Evolutionary conservation across 2,888 invertebrate species (phyloP).

Genomic region (Andrena hattorfiana): DNA sequence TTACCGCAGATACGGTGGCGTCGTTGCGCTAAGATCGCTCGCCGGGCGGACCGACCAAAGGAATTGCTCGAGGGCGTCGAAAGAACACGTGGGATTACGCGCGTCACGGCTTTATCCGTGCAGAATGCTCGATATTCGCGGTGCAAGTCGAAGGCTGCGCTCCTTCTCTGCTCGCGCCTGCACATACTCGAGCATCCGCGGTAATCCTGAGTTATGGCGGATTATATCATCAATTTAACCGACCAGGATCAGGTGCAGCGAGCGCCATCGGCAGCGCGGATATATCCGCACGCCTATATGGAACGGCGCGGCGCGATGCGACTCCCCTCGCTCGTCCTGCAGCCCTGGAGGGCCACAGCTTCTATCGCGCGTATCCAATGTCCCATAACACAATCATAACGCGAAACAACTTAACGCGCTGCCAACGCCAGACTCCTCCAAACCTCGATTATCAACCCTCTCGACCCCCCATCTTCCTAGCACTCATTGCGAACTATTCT

Average conservation of each 20-base stretch:
- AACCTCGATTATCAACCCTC: not conserved
- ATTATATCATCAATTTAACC: slow-evolving; percentile 84
- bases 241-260: slow-evolving; percentile 83
- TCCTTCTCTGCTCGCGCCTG: slow-evolving; percentile 53
- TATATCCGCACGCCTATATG: slow-evolving; percentile 66
- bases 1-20: not conserved
- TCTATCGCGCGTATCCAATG: slow-evolving; percentile 39
- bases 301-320: slow-evolving; percentile 6
- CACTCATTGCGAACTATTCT: not conserved
- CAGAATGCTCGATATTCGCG: slow-evolving; percentile 42
- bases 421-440: not conserved
- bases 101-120: slow-evolving; percentile 8
- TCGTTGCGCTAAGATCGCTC: not conserved
- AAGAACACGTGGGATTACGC: slow-evolving; percentile 37
- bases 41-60: not conserved
- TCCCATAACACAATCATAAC: slow-evolving; percentile 64
- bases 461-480: not conserved
- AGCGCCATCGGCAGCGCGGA: slow-evolving; percentile 71
- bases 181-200: slow-evolving; percentile 63
- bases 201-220: slow-evolving; percentile 84
- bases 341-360: not conserved
- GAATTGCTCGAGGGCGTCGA: not conserved
- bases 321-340: slow-evolving; percentile 33
- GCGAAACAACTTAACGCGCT: slow-evolving; percentile 59
- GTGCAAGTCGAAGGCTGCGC: slow-evolving; percentile 60